Evolutionary conservation across 2,888 invertebrate genomes (phyloP).

Genomic region (Antheraea yamamai): DNA sequence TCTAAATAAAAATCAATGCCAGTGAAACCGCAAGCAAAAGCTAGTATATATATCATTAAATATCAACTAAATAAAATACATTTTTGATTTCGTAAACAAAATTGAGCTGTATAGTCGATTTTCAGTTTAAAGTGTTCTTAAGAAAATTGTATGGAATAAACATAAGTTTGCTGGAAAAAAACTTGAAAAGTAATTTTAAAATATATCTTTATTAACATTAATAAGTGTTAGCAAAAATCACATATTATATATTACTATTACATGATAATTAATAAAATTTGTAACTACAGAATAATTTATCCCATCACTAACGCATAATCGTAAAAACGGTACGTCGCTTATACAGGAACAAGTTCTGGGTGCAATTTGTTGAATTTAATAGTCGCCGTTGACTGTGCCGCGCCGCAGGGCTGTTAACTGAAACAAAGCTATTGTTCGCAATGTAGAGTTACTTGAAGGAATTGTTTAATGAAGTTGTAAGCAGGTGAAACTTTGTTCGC

Average conservation of each 20-base stretch:
- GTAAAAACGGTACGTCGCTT: conserved; percentile 1
- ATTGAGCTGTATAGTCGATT: too few species aligned
- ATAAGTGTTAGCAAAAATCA: too few species aligned
- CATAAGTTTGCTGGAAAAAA: background rate
- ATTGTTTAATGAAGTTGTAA: conserved; percentile 6
- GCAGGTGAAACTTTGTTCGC: background rate
- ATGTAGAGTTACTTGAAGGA: conserved; percentile 1
- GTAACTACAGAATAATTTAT: background rate
- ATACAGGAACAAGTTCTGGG: conserved; percentile 27
- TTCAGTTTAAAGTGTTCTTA: too few species aligned
- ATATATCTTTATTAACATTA: too few species aligned
- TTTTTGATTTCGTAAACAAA: too few species aligned
- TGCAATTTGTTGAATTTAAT: conserved; percentile 45
- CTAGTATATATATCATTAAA: too few species aligned
- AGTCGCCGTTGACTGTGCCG: conserved; percentile 37
- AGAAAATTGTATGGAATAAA: too few species aligned
- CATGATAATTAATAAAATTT: background rate
- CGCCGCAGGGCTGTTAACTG: conserved; percentile 24
- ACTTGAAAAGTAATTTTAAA: background rate
- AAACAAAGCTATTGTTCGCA: conserved; percentile 7
- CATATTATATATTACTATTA: too few species aligned
- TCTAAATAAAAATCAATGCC: too few species aligned
- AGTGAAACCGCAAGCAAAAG: too few species aligned
- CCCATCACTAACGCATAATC: background rate
- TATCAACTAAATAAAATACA: too few species aligned